phyloP scores from a whole-genome alignment of 2,113 vertebrate species.

The Phodopus roborovskii region DNA sequence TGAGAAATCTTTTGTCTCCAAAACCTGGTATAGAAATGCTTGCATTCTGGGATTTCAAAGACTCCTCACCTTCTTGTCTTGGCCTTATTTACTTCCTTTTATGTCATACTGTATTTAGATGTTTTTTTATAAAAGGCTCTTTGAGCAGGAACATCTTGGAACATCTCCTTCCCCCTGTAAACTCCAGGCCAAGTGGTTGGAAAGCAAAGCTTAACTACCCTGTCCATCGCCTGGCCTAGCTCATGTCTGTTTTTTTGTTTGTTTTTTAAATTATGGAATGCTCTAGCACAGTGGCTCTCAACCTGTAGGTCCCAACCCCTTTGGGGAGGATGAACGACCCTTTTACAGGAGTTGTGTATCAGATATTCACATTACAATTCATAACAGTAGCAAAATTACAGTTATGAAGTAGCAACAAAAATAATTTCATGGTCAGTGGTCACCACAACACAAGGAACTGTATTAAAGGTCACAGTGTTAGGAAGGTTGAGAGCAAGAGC shows the following conservation, averaged over 20 bases:
- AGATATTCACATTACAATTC: no score
- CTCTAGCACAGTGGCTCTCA: no score
- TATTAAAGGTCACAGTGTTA: no score
- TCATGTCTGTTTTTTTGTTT: not conserved
- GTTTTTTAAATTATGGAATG: not conserved
- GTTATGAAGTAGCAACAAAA: no score
- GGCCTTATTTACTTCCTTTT: not conserved
- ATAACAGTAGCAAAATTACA: no score
- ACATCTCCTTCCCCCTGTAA: not conserved
- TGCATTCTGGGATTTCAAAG: not conserved
- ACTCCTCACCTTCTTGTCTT: not conserved
- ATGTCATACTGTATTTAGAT: not conserved
- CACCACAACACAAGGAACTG: no score
- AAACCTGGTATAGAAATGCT: not conserved
- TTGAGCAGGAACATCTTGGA: not conserved
- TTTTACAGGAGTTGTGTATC: no score
- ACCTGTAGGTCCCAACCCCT: no score
- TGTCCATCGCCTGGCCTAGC: fast-evolving
- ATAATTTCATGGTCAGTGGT: no score
- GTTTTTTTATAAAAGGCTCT: not conserved
- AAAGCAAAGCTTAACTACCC: not conserved
- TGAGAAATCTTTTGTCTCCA: not conserved
- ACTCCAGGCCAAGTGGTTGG: not conserved
- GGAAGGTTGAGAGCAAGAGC: no score
- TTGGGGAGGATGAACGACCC: no score